phyloP scores from a whole-genome alignment of 2,113 vertebrate genomes.

The Pseudopodoces humilis region DNA sequence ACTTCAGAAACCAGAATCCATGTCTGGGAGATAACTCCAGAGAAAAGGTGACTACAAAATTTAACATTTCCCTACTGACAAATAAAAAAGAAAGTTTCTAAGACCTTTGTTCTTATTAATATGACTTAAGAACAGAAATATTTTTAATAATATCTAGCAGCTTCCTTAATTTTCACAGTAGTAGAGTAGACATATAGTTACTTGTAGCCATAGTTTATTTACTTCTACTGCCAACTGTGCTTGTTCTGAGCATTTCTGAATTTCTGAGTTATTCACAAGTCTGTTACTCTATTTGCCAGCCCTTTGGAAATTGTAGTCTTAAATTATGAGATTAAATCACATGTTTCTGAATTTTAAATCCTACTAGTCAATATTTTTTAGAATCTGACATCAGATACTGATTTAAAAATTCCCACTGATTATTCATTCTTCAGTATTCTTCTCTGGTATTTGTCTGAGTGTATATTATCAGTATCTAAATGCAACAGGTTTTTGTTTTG shows the following conservation, averaged over 20 bases:
- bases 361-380: not conserved
- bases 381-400: not conserved
- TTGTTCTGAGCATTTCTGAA: not conserved
- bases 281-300: not conserved
- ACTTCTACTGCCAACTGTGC: not conserved
- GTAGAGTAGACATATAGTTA: not conserved
- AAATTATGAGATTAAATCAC: not conserved
- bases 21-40: not conserved
- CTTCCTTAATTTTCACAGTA: not conserved
- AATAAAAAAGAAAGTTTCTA: not conserved
- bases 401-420: not conserved
- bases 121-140: not conserved
- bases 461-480: not conserved
- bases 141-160: not conserved
- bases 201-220: not conserved
- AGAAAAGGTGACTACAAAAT: not conserved
- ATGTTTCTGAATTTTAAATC: not conserved
- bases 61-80: not conserved
- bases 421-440: not conserved
- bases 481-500: not conserved
- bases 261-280: not conserved
- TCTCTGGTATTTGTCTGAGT: not conserved
- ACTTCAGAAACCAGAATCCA: not conserved
- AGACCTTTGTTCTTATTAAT: not conserved
- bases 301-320: not conserved